Evolutionary conservation across 2,797 vertebrate species (phyloP).

Genomic region (Microhierax caerulescens): DNA sequence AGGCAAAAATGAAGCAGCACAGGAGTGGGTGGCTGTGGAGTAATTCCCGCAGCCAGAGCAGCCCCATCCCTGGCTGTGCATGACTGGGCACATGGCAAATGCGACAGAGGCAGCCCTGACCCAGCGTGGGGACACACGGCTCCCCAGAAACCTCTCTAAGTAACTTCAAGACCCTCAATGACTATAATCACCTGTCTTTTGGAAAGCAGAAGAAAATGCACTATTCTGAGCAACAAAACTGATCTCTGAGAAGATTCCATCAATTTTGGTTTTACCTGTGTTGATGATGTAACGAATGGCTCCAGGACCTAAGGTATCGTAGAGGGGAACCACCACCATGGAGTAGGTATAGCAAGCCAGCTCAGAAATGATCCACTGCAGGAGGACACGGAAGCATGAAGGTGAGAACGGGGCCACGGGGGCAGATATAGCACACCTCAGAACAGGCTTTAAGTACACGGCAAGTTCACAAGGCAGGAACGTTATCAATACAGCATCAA

Average conservation of each 20-base stretch:
- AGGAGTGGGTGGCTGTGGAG: neutral
- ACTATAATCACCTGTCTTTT: neutral
- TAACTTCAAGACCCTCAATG: neutral
- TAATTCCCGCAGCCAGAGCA: neutral
- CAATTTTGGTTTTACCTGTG: slow-evolving; percentile 80
- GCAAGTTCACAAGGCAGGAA: neutral
- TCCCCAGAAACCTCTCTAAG: neutral
- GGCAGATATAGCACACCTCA: neutral
- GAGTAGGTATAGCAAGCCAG: slow-evolving; percentile 97
- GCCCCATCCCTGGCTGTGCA: neutral
- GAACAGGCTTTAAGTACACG: neutral
- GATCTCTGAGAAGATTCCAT: neutral
- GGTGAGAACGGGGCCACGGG: neutral
- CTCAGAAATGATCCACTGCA: slow-evolving; percentile 96
- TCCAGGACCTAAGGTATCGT: slow-evolving; percentile 93
- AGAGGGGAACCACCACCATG: slow-evolving; percentile 97
- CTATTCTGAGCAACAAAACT: neutral
- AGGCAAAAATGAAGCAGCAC: neutral
- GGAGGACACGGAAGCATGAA: slow-evolving; percentile 1
- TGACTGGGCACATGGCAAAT: fast-evolving
- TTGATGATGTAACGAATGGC: slow-evolving; percentile 95
- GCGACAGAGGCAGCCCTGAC: neutral
- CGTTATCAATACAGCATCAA: neutral
- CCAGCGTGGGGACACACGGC: fast-evolving
- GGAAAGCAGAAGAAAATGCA: neutral